Percentiles rank a stretch among this genome's conserved stretches.
Conservation (phyloP, 2,797 vertebrate species). For the Champsocephalus gunnari region DNA sequence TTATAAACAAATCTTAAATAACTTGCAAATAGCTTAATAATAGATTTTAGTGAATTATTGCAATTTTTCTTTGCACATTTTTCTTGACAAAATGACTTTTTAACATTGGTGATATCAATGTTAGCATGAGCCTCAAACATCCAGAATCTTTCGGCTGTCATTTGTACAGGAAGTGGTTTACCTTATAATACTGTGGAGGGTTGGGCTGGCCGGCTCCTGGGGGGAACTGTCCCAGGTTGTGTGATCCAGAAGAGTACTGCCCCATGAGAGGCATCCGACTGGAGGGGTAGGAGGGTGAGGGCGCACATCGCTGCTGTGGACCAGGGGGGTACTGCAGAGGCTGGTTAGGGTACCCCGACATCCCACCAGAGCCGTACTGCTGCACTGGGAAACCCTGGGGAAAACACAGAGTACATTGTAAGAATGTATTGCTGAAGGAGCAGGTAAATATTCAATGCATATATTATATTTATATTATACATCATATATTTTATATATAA, state of each 20-base stretch:
- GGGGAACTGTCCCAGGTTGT: conserved; percentile 87
- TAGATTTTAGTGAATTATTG: neutral
- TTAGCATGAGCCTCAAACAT: neutral
- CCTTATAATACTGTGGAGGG: conserved; percentile 83
- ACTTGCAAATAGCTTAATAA: neutral
- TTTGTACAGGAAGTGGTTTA: neutral
- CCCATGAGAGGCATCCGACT: conserved; percentile 89
- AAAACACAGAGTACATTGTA: too few species aligned
- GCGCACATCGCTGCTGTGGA: conserved; percentile 86
- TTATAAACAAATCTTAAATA: too few species aligned
- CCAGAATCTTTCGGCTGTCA: neutral
- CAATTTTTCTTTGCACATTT: neutral
- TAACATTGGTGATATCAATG: neutral
- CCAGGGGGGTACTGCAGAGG: conserved; percentile 89
- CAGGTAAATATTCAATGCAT: too few species aligned
- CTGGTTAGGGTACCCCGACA: conserved; percentile 85
- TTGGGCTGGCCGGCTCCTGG: conserved; percentile 83
- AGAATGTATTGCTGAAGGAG: too few species aligned
- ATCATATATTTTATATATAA: too few species aligned
- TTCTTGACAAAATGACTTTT: too few species aligned
- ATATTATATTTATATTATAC: too few species aligned
- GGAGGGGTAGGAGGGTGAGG: conserved; percentile 90
- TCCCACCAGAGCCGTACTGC: conserved; percentile 79
- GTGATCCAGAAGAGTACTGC: conserved; percentile 84
- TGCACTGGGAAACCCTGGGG: conserved; percentile 81